Percentiles rank a stretch among this genome's conserved stretches.
These are phyloP conservation scores for Lobophora halterata DNA, from an alignment of 2,888 invertebrate species.

Conservation along the genomic window DNA sequence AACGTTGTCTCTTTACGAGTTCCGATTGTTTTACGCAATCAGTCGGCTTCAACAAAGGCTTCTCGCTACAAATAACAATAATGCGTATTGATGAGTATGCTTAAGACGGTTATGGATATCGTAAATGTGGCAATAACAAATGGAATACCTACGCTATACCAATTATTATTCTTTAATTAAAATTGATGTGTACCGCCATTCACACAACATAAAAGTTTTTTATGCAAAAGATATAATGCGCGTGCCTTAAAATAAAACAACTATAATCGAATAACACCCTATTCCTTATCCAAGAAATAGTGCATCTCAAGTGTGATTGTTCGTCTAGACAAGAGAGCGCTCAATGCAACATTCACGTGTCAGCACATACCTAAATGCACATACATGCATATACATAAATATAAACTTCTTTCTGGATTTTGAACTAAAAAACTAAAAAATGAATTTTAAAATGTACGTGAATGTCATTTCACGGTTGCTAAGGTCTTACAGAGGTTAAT, in stretches of 20 bases:
- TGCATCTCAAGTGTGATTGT: conserved; percentile 2
- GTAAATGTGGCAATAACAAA: conserved; percentile 32
- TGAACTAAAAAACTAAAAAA: conserved; percentile 6
- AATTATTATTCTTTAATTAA: conserved; percentile 51
- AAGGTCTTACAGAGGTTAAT: conserved; percentile 37
- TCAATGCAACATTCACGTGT: conserved; percentile 38
- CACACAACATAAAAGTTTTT: conserved; percentile 38
- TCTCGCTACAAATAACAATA: neutral
- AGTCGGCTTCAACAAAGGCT: conserved; percentile 11
- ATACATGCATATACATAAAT: conserved; percentile 3
- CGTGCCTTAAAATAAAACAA: conserved; percentile 38
- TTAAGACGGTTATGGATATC: conserved; percentile 24
- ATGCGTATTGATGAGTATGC: conserved; percentile 28
- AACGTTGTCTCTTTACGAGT: conserved; percentile 48
- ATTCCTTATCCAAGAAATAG: conserved; percentile 37
- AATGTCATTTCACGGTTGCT: conserved; percentile 66
- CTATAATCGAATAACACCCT: conserved; percentile 39
- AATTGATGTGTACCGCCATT: conserved; percentile 41
- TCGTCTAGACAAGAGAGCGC: conserved; percentile 3
- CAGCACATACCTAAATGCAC: neutral
- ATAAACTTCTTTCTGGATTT: conserved; percentile 9
- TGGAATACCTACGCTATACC: conserved; percentile 35
- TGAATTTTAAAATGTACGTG: conserved; percentile 10
- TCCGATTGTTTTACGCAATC: conserved; percentile 39
- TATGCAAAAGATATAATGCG: conserved; percentile 35